A percentile compares a stretch with the other conserved stretches of the same genome.
Conservation (phyloP, 2,888 invertebrate species). For the Drosophila paramelanica region DNA sequence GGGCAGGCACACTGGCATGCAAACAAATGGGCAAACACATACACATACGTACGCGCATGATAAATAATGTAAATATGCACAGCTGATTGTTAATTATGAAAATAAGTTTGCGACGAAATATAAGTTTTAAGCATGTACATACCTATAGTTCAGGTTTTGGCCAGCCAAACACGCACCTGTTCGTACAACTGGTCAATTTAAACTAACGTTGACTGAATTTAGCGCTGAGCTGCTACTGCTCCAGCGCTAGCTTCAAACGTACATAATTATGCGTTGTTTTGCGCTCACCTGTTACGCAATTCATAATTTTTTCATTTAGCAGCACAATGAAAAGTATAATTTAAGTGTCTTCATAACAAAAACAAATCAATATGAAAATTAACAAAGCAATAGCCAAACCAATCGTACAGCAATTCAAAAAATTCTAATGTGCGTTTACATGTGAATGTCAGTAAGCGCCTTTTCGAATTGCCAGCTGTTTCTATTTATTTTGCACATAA, state of each 20-base stretch:
- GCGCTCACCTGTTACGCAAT: slow-evolving; percentile 8
- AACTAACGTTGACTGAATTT: slow-evolving; percentile 40
- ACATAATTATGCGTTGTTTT: not conserved
- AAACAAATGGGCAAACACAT: not conserved
- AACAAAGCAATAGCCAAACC: slow-evolving; percentile 5
- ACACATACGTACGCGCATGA: slow-evolving; percentile 9
- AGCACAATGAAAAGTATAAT: slow-evolving; percentile 4
- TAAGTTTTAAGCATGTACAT: slow-evolving; percentile 2
- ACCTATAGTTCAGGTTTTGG: slow-evolving; percentile 20
- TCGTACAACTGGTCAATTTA: slow-evolving; percentile 48
- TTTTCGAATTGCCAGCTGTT: slow-evolving; percentile 58
- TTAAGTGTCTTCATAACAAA: slow-evolving; percentile 4
- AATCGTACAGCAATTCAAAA: slow-evolving; percentile 52
- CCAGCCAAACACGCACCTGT: slow-evolving; percentile 54
- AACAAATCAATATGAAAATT: slow-evolving; percentile 15
- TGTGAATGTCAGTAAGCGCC: slow-evolving; percentile 37
- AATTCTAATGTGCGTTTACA: slow-evolving; percentile 24
- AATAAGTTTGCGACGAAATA: slow-evolving; percentile 45
- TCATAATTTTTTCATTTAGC: slow-evolving; percentile 18
- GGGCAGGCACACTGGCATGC: slow-evolving; percentile 25
- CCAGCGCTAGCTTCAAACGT: slow-evolving; percentile 20
- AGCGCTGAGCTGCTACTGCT: slow-evolving; percentile 4
- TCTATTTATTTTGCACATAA: slow-evolving; percentile 56
- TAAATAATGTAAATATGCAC: slow-evolving; percentile 58
- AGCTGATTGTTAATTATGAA: slow-evolving; percentile 66